phyloP scores from a whole-genome alignment of 2,888 invertebrate species.

The Eutolmus rufibarbis region DNA sequence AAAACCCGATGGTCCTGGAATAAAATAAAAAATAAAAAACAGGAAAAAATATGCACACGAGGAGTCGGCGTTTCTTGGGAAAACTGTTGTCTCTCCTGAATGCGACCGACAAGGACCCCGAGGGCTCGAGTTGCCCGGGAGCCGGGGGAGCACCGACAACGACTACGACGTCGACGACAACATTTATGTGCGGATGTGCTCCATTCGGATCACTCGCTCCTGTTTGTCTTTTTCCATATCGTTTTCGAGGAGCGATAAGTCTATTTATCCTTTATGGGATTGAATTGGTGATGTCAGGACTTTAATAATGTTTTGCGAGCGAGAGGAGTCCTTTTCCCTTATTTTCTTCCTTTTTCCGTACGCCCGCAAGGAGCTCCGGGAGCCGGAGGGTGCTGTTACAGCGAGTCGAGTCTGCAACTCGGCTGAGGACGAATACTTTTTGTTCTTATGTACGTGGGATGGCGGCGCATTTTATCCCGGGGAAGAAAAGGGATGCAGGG shows the following conservation, averaged over 20 bases:
- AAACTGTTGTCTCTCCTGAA: conserved; percentile 8
- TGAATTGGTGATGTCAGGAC: conserved; percentile 23
- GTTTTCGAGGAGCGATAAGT: conserved; percentile 35
- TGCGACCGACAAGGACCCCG: neutral
- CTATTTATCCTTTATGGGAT: conserved; percentile 23
- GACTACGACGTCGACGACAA: neutral
- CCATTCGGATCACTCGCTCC: neutral
- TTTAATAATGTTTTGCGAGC: conserved; percentile 13
- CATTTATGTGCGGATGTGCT: neutral
- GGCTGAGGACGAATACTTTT: neutral
- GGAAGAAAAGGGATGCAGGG: neutral
- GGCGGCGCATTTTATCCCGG: neutral
- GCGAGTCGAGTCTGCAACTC: neutral
- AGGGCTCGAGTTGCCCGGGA: neutral
- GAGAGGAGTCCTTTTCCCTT: neutral
- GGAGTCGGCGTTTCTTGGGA: neutral
- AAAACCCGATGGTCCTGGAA: conserved; percentile 1
- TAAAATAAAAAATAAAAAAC: neutral
- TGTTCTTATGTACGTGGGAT: neutral
- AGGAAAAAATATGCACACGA: conserved; percentile 7
- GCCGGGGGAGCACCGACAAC: neutral
- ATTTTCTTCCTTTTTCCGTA: neutral
- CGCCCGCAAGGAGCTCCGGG: neutral
- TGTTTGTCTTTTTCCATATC: conserved; percentile 19
- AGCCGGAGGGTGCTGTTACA: neutral